phyloP scores from a whole-genome alignment of 2,113 vertebrate species.

The Hippocampus mohnikei region DNA sequence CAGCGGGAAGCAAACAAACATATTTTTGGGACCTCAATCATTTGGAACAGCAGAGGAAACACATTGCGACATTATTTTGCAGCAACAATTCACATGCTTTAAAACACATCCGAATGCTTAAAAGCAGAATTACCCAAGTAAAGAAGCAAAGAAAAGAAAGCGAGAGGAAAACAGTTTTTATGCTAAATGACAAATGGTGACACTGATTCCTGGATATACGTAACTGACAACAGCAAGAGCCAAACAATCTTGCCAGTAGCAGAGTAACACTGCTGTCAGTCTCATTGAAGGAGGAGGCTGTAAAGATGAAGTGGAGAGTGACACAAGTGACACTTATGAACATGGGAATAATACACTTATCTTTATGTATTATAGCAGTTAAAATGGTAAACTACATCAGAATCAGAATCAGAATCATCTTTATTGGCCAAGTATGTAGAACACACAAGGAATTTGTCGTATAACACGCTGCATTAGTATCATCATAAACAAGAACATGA shows the following conservation, averaged over 20 bases:
- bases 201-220: neutral
- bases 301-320: neutral
- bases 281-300: neutral
- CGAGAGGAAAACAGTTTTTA: too few species aligned
- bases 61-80: neutral
- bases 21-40: neutral
- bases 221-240: neutral
- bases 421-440: too few species aligned
- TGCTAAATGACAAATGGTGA: too few species aligned
- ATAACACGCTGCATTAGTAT: too few species aligned
- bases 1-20: conserved; percentile 3
- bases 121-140: neutral
- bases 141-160: too few species aligned
- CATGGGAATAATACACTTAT: neutral
- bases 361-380: neutral
- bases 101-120: neutral
- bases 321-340: neutral
- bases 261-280: neutral
- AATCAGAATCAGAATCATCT: too few species aligned
- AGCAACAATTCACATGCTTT: neutral
- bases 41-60: neutral
- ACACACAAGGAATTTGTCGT: too few species aligned
- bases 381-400: neutral
- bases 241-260: neutral
- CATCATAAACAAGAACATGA: too few species aligned